These are phyloP conservation scores for Macrosiphum euphorbiae DNA, from an alignment of 2,888 invertebrate genomes.

Conservation along the genomic window DNA sequence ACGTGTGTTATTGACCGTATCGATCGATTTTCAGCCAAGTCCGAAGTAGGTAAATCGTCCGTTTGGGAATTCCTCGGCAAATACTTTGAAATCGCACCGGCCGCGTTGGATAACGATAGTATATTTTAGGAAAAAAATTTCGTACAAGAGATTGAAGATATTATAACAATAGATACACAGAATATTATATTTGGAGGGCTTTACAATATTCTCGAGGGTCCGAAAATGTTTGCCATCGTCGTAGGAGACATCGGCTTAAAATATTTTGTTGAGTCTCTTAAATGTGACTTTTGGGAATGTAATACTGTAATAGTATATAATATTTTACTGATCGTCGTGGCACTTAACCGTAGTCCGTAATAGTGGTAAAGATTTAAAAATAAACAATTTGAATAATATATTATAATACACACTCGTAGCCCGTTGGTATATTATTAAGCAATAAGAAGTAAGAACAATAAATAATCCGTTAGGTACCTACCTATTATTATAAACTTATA, in stretches of 20 bases:
- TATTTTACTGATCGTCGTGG: background rate
- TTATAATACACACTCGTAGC: no score
- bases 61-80: conserved; percentile 26
- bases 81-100: conserved; percentile 17
- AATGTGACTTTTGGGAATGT: conserved; percentile 42
- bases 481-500: no score
- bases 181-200: background rate
- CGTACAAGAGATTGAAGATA: background rate
- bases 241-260: background rate
- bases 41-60: conserved; percentile 1
- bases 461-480: background rate
- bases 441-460: background rate
- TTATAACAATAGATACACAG: background rate
- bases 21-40: background rate
- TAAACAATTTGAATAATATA: background rate
- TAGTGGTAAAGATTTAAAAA: background rate
- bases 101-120: background rate
- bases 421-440: background rate
- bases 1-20: background rate
- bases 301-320: background rate
- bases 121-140: background rate
- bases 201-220: conserved; percentile 6
- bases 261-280: background rate
- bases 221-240: background rate
- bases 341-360: background rate